Conservation (phyloP, 1,140 invertebrate genomes). For the Aphis gossypii region DNA sequence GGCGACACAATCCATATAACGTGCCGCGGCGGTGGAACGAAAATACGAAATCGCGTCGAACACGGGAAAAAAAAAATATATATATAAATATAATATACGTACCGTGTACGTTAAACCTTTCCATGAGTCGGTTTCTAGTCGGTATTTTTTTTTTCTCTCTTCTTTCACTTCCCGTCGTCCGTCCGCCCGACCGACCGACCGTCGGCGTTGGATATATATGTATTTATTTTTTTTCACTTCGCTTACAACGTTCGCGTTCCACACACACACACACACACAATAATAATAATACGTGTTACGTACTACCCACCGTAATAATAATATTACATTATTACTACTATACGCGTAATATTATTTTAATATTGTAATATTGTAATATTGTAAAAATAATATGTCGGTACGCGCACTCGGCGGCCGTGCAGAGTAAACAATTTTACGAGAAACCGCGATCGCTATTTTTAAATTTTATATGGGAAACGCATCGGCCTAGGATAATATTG, state of each 20-base stretch:
- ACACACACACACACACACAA: neutral
- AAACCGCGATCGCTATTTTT: neutral
- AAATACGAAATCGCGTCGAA: slow-evolving; percentile 14
- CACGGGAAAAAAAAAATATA: neutral
- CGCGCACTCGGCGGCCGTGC: no score
- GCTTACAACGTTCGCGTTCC: neutral
- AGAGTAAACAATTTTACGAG: neutral
- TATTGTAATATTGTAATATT: neutral
- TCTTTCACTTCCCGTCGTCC: neutral
- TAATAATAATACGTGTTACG: neutral
- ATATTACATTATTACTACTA: neutral
- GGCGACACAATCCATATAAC: slow-evolving; percentile 13
- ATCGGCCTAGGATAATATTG: no score
- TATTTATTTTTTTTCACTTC: neutral
- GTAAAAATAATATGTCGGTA: neutral
- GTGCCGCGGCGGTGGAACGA: neutral
- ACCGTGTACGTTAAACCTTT: neutral
- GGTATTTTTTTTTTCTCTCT: neutral
- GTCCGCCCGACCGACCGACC: no score
- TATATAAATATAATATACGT: neutral
- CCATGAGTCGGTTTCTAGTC: neutral
- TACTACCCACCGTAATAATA: neutral
- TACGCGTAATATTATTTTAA: neutral
- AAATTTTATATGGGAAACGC: neutral
- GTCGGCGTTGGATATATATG: neutral